These are phyloP conservation scores for Alexandromys fortis DNA, from an alignment of 2,113 vertebrate species.

Conservation along the genomic window DNA sequence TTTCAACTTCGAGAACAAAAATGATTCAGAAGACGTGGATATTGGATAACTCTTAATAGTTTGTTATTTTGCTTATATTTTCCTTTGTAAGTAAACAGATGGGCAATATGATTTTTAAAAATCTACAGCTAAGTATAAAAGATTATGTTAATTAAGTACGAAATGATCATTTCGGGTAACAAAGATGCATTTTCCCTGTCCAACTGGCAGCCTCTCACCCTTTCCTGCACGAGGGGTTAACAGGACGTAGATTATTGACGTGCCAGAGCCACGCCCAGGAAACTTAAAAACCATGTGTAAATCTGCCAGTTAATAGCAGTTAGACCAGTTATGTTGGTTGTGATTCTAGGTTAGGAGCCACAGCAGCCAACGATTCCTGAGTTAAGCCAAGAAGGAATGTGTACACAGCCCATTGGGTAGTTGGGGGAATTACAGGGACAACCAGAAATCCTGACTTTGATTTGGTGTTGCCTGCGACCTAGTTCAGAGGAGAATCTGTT, in stretches of 20 bases:
- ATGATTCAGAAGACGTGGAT: constrained; percentile 47
- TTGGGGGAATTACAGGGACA: neutral
- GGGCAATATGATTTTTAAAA: constrained; percentile 25
- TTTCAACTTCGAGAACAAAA: constrained; percentile 42
- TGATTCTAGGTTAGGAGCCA: constrained; percentile 16
- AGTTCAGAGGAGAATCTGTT: neutral
- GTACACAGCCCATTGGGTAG: neutral
- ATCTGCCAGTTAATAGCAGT: neutral
- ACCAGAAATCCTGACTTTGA: constrained; percentile 9
- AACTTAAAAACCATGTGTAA: neutral
- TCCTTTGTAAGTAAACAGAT: neutral
- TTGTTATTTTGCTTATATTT: constrained; percentile 53
- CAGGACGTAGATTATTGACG: neutral
- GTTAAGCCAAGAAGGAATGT: constrained; percentile 44
- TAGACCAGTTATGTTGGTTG: constrained; percentile 20
- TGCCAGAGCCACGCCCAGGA: neutral
- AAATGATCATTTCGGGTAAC: neutral
- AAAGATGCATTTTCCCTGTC: neutral
- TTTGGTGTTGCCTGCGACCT: neutral
- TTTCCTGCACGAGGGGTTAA: constrained; percentile 28
- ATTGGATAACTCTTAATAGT: constrained; percentile 43
- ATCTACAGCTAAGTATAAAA: constrained; percentile 13
- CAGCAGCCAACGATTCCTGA: constrained; percentile 6
- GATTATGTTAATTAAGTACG: constrained; percentile 35
- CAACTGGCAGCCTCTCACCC: neutral